Percentiles rank a stretch among this genome's conserved stretches.
Conservation (phyloP, 2,113 vertebrate genomes). For the Fulmarus glacialis region DNA sequence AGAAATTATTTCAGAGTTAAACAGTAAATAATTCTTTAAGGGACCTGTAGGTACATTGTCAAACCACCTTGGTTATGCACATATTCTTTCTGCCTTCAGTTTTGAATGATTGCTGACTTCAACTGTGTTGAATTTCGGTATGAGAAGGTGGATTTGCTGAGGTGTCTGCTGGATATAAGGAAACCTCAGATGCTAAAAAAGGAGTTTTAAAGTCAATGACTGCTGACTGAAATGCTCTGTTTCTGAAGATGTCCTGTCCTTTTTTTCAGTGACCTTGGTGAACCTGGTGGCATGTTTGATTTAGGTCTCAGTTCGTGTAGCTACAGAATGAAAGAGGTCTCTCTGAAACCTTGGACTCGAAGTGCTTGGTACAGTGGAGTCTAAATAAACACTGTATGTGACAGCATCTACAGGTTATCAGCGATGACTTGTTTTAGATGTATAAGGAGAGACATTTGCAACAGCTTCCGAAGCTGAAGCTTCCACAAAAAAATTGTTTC, state of each 20-base stretch:
- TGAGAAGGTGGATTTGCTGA: neutral
- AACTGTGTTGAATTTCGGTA: accelerated
- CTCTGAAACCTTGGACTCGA: neutral
- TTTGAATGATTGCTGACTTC: neutral
- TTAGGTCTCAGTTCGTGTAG: neutral
- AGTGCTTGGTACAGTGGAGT: neutral
- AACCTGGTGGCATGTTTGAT: neutral
- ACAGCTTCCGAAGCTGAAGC: neutral
- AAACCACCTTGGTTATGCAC: neutral
- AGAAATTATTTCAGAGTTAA: neutral
- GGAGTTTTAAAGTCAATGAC: neutral
- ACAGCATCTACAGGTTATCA: neutral
- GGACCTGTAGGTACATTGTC: neutral
- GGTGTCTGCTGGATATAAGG: neutral
- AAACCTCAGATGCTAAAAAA: neutral
- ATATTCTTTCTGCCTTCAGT: neutral
- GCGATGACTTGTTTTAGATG: neutral
- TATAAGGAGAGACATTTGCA: neutral
- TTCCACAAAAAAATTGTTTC: neutral
- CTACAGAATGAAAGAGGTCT: neutral
- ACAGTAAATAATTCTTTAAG: neutral
- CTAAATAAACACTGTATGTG: neutral
- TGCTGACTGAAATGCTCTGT: neutral
- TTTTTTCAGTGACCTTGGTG: neutral
- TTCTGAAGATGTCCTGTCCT: neutral